A percentile compares a stretch with the other conserved stretches of the same genome.
Conservation (phyloP, 1,140 invertebrate species). For the Drosophila obscura region DNA sequence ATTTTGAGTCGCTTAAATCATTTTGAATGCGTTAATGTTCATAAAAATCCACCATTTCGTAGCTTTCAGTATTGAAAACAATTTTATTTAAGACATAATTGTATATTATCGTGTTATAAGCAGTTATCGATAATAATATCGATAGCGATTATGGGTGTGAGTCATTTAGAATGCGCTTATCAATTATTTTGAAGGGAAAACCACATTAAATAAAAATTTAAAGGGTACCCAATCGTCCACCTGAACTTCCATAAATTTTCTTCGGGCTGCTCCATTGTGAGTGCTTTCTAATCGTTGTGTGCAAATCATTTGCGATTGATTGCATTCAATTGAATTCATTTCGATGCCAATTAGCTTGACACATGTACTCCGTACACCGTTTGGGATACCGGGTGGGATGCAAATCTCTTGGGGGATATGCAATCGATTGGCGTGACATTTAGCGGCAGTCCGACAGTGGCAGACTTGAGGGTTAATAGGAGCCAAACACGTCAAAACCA, state of each 20-base stretch:
- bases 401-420: conserved; percentile 30
- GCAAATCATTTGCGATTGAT: conserved; percentile 68
- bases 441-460: conserved; percentile 12
- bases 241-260: background rate
- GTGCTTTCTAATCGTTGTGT: conserved; percentile 53
- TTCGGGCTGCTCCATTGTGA: background rate
- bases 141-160: too few relatives aligned
- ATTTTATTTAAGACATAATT: too few relatives aligned
- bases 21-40: too few relatives aligned
- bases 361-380: conserved; percentile 9
- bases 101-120: too few relatives aligned
- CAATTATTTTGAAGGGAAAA: too few relatives aligned
- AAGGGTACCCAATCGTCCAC: background rate
- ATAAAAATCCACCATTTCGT: too few relatives aligned
- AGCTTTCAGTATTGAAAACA: too few relatives aligned
- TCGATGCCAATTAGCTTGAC: conserved; percentile 57
- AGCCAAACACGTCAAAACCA: conserved; percentile 51
- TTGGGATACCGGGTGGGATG: conserved; percentile 11
- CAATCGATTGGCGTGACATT: conserved; percentile 49
- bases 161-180: too few relatives aligned
- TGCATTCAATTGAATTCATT: conserved; percentile 58
- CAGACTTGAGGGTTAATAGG: conserved; percentile 46
- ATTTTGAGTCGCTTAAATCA: too few relatives aligned
- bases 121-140: too few relatives aligned
- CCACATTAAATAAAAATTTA: background rate